A percentile compares a stretch with the other conserved stretches of the same genome.
These are phyloP conservation scores for Cottoperca gobio DNA, from an alignment of 2,797 vertebrate genomes.

Conservation along the genomic window DNA sequence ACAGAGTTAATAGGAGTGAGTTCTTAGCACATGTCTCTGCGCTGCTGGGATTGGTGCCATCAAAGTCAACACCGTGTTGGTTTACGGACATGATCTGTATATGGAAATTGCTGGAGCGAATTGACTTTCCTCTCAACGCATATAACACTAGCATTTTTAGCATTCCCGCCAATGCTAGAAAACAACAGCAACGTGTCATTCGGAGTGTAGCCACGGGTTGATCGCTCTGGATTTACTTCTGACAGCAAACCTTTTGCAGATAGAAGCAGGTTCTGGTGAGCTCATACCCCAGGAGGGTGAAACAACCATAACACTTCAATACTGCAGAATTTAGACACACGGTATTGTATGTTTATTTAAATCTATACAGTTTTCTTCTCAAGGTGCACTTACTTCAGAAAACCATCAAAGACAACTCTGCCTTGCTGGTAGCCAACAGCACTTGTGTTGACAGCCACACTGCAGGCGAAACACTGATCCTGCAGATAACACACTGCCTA, in stretches of 20 bases:
- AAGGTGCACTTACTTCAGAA: slow-evolving; percentile 22
- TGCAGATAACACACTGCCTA: not conserved
- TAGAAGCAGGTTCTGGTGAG: slow-evolving; percentile 29
- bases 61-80: slow-evolving; percentile 42
- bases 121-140: slow-evolving; percentile 47
- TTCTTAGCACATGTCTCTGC: slow-evolving; percentile 14
- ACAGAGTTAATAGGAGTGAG: slow-evolving; percentile 31
- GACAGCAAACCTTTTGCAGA: slow-evolving; percentile 49
- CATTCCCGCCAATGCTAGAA: slow-evolving; percentile 25
- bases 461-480: slow-evolving; percentile 17
- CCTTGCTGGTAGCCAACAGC: slow-evolving; percentile 24
- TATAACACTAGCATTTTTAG: slow-evolving; percentile 39
- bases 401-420: slow-evolving; percentile 1
- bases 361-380: slow-evolving; percentile 15
- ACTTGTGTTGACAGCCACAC: slow-evolving; percentile 31
- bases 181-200: slow-evolving; percentile 40
- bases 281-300: slow-evolving; percentile 5
- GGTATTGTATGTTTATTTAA: slow-evolving; percentile 21
- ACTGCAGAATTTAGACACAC: slow-evolving; percentile 4
- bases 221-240: slow-evolving; percentile 46
- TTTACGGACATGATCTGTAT: slow-evolving; percentile 46
- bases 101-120: slow-evolving; percentile 52
- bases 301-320: not conserved
- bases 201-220: slow-evolving; percentile 32
- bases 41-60: slow-evolving; percentile 37